These are phyloP conservation scores for Phoenicopterus ruber DNA, from an alignment of 2,113 vertebrate genomes.

Conservation along the genomic window DNA sequence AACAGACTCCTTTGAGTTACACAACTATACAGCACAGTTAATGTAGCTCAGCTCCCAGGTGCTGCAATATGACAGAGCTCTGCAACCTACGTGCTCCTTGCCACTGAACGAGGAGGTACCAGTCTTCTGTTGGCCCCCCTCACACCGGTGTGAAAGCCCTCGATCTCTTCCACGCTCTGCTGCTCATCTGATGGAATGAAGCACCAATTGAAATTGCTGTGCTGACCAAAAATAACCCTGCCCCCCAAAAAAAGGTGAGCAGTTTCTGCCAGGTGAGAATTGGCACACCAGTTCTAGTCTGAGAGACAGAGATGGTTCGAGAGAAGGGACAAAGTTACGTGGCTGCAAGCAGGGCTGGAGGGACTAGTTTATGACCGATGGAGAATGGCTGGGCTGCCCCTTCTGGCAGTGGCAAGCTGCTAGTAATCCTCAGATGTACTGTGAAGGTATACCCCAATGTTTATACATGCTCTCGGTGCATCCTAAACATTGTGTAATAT, in stretches of 20 bases:
- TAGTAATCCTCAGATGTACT: neutral
- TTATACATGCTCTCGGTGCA: neutral
- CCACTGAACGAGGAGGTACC: neutral
- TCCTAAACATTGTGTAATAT: neutral
- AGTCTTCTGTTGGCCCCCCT: neutral
- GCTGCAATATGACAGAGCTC: neutral
- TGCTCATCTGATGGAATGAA: neutral
- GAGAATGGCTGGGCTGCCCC: neutral
- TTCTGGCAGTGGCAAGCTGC: neutral
- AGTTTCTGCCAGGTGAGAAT: neutral
- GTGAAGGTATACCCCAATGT: neutral
- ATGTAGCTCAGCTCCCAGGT: neutral
- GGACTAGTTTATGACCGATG: neutral
- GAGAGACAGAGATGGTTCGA: neutral
- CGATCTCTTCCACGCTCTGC: fast-evolving
- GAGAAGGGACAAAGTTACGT: neutral
- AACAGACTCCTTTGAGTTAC: neutral
- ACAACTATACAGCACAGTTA: neutral
- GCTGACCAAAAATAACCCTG: neutral
- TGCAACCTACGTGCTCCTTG: neutral
- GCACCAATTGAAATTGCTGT: neutral
- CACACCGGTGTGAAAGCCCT: neutral
- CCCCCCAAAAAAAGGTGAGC: neutral
- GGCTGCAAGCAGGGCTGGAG: neutral
- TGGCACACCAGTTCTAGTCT: neutral